Base-by-base conservation (phyloP, 1,140 invertebrate genomes). In the Acromyrmex echinatior region DNA sequence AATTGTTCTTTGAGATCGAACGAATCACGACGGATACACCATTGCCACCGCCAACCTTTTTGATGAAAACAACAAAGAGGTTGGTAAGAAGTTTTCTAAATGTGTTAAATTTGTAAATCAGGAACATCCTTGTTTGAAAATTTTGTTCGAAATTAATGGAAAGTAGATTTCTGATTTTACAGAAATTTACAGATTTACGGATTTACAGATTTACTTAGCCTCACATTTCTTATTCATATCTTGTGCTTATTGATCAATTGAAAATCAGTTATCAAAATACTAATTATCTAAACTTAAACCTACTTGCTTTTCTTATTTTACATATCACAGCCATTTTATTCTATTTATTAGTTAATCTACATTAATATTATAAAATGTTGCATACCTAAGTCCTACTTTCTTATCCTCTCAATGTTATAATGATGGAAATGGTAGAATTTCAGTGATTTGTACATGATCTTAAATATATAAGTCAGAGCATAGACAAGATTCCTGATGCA, bases 1-100 rank as follows among this genome's bases (percentile, higher is more conserved):
- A 94, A 94, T 95, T 95, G 94, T 94, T 93, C 92, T 28, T 86
- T 63, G 77, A 88, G 90, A 93, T 92, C 90, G 90, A 92, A 91
- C 91, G 92, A 88, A 93, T 93, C 93, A 92, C 89, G 89, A 92
- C 76, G 89, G 88, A 93, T 93, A 89, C 74, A 86, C 87, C 86
- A 74, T 73, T 86, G 68, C 87, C 66, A 82, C 70, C 63, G 87
- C 86, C 65, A 2, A 53, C 12, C 51, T 14, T 53, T 31, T 35
- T 68, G 28, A 65, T 21, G 39, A 77, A 73, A 89, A 39, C 31
- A 18, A 56, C 45, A 28, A 60, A 25, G n/a, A 51, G 58, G 35
- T 71, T 6, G 12, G 12, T 14, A 35, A 14, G 25, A 31, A 73
- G 16, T 14, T 53, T 74, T 56, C 62, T 10, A 35, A 45, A 45